Evolutionary conservation across 2,888 invertebrate species (phyloP).

Genomic region (Acleris holmiana): DNA sequence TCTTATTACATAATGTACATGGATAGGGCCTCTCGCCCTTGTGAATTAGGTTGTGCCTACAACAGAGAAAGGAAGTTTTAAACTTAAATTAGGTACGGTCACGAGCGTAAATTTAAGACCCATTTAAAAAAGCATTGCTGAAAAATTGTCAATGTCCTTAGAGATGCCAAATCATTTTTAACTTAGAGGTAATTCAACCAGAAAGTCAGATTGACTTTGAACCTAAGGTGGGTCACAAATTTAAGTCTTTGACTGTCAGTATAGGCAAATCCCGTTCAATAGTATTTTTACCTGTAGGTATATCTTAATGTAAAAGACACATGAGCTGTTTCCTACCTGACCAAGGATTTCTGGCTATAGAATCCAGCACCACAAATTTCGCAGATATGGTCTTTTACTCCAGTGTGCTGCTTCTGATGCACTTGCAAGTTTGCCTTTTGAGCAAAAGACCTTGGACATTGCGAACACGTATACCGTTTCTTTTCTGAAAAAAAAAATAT

Average conservation of each 20-base stretch:
- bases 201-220: too few relatives aligned
- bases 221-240: too few relatives aligned
- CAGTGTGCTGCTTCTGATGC: conserved; percentile 76
- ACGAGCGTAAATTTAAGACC: too few relatives aligned
- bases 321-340: conserved; percentile 57
- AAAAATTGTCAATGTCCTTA: too few relatives aligned
- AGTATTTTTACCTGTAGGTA: too few relatives aligned
- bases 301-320: neutral
- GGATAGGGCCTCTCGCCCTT: conserved; percentile 78
- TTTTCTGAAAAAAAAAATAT: conserved; percentile 62
- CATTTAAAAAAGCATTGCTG: too few relatives aligned
- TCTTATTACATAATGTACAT: conserved; percentile 75
- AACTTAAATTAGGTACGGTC: too few relatives aligned
- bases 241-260: too few relatives aligned
- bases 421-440: conserved; percentile 72
- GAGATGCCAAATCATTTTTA: too few relatives aligned
- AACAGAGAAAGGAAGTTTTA: conserved; percentile 43
- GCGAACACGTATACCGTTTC: conserved; percentile 74
- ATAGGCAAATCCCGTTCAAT: too few relatives aligned
- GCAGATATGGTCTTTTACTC: conserved; percentile 79
- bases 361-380: conserved; percentile 81
- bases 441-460: conserved; percentile 74
- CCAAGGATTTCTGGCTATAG: conserved; percentile 77
- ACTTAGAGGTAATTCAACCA: too few relatives aligned
- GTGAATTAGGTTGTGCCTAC: conserved; percentile 79